Evolutionary conservation across 2,888 invertebrate genomes (phyloP).

Genomic region (Holacanthella duospinosa): DNA sequence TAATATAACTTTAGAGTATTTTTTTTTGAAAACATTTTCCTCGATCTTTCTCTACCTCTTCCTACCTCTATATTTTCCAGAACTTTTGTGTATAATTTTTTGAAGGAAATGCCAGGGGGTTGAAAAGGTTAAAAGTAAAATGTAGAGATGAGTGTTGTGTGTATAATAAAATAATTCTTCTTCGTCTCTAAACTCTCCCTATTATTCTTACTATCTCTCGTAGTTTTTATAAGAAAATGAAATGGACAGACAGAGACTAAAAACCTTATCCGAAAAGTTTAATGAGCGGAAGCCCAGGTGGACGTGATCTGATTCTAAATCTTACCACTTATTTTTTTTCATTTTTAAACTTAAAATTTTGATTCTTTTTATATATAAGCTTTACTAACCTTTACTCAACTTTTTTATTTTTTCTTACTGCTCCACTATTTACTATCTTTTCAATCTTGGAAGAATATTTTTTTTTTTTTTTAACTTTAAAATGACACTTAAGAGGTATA

Average conservation of each 20-base stretch:
- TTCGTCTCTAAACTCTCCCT: too few relatives aligned
- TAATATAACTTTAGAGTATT: too few relatives aligned
- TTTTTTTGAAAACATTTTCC: too few relatives aligned
- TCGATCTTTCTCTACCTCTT: too few relatives aligned
- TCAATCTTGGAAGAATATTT: too few relatives aligned
- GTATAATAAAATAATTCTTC: too few relatives aligned
- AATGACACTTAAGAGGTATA: background rate
- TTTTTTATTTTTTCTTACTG: too few relatives aligned
- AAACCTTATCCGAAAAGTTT: conserved; percentile 18
- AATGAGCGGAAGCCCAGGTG: conserved; percentile 37
- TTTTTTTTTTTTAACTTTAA: too few relatives aligned
- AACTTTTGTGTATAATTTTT: too few relatives aligned
- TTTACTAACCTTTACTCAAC: background rate
- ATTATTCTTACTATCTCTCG: too few relatives aligned
- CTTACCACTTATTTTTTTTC: conserved; percentile 19
- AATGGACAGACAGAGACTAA: conserved; percentile 12
- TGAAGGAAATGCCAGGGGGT: background rate
- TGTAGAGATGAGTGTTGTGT: background rate
- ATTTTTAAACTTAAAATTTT: background rate
- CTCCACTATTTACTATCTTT: too few relatives aligned
- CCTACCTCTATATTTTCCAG: too few relatives aligned
- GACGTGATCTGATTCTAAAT: conserved; percentile 38
- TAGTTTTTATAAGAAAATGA: conserved; percentile 2
- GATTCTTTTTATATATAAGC: background rate
- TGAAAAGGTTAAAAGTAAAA: background rate